Percentiles rank a stretch among this genome's conserved stretches.
Conservation (phyloP, 2,797 vertebrate species). For the Aeoliscus strigatus region DNA sequence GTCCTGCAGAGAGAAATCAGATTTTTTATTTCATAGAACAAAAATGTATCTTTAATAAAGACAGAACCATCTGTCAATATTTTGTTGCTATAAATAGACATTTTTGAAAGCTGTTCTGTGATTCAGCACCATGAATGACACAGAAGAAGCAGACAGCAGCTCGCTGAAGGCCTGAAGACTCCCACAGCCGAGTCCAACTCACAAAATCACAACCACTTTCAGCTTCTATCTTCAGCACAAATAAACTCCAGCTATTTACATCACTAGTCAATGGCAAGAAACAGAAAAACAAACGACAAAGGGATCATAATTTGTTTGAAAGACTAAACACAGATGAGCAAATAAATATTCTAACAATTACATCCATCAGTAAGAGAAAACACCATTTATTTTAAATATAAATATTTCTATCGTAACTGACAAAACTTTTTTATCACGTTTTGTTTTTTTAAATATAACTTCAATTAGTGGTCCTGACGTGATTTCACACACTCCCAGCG, state of each 20-base stretch:
- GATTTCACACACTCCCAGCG: constrained; percentile 17
- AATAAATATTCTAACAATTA: constrained; percentile 7
- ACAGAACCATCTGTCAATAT: constrained; percentile 5
- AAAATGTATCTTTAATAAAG: background rate
- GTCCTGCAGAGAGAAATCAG: constrained; percentile 8
- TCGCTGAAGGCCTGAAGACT: constrained; percentile 40
- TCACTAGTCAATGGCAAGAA: constrained; percentile 2
- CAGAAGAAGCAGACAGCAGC: constrained; percentile 14
- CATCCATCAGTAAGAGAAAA: background rate
- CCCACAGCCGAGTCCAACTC: constrained; percentile 16
- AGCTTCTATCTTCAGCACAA: too few relatives aligned
- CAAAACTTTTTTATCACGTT: too few relatives aligned
- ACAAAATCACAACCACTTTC: too few relatives aligned
- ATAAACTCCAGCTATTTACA: background rate
- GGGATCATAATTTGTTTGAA: background rate
- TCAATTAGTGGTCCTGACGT: too few relatives aligned
- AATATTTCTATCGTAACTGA: background rate
- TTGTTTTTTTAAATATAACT: too few relatives aligned
- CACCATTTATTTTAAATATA: background rate
- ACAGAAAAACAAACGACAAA: constrained; percentile 6
- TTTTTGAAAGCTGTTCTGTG: constrained; percentile 15
- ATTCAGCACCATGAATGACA: constrained; percentile 1
- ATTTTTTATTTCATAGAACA: constrained; percentile 1
- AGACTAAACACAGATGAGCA: background rate
- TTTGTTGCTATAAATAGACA: constrained; percentile 11